Conservation (phyloP, 2,888 invertebrate species). For the Thysanoteuthis rhombus region DNA sequence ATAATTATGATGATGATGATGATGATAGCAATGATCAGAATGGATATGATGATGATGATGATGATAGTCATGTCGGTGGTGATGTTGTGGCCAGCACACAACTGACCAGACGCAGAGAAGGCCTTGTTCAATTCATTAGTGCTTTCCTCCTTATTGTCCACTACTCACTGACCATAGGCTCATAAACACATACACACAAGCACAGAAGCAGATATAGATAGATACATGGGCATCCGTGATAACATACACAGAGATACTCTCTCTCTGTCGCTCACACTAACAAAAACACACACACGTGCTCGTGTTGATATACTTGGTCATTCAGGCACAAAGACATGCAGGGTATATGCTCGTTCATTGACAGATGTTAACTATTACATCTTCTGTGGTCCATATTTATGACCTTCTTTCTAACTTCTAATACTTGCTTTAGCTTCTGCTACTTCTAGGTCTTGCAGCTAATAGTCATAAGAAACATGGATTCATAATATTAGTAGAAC, state of each 20-base stretch:
- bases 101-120: background rate
- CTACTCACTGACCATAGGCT: background rate
- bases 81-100: background rate
- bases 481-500: too few species aligned
- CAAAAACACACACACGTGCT: background rate
- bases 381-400: too few species aligned
- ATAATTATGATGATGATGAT: background rate
- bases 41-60: background rate
- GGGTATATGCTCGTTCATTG: too few species aligned
- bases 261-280: background rate
- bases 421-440: too few species aligned
- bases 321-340: too few species aligned
- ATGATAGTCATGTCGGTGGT: background rate
- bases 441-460: too few species aligned
- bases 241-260: background rate
- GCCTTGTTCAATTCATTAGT: background rate
- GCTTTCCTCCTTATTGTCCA: constrained; percentile 12
- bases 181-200: background rate
- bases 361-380: too few species aligned
- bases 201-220: background rate
- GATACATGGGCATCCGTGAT: background rate
- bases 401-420: too few species aligned
- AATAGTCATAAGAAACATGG: too few species aligned
- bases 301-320: too few species aligned
- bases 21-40: background rate